Conservation (phyloP, 2,797 vertebrate species). For the Crenuchus spilurus region DNA sequence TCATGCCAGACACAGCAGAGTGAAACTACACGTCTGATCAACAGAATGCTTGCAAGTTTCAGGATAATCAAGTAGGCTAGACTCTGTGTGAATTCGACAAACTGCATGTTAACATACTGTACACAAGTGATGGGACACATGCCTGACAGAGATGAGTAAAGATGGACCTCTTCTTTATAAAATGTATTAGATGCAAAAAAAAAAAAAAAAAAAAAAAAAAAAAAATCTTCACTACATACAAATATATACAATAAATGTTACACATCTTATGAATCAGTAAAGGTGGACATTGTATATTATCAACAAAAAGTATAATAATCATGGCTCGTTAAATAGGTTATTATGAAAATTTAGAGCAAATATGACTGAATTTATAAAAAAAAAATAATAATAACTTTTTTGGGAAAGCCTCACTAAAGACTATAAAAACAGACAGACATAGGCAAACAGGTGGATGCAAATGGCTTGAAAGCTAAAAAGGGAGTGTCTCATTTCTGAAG, state of each 20-base stretch:
- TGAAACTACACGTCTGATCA: background rate
- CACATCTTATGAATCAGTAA: constrained; percentile 54
- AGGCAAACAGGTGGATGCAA: constrained; percentile 46
- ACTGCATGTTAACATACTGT: constrained; percentile 41
- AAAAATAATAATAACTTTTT: constrained; percentile 61
- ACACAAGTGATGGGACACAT: constrained; percentile 39
- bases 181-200: constrained; percentile 66
- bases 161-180: constrained; percentile 59
- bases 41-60: background rate
- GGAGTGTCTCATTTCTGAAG: constrained; percentile 75
- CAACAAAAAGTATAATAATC: constrained; percentile 62
- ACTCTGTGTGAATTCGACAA: constrained; percentile 26
- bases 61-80: constrained; percentile 18
- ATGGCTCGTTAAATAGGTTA: constrained; percentile 68
- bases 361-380: constrained; percentile 51
- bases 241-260: constrained; percentile 54
- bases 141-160: constrained; percentile 46
- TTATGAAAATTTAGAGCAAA: constrained; percentile 64
- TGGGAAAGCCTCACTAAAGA: constrained; percentile 22
- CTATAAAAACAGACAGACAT: constrained; percentile 38
- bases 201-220: background rate
- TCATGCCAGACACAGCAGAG: background rate
- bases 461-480: constrained; percentile 70
- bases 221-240: constrained; percentile 33
- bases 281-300: constrained; percentile 64